phyloP scores from a whole-genome alignment of 1,140 invertebrate genomes.

The Macrobrachium nipponense region DNA sequence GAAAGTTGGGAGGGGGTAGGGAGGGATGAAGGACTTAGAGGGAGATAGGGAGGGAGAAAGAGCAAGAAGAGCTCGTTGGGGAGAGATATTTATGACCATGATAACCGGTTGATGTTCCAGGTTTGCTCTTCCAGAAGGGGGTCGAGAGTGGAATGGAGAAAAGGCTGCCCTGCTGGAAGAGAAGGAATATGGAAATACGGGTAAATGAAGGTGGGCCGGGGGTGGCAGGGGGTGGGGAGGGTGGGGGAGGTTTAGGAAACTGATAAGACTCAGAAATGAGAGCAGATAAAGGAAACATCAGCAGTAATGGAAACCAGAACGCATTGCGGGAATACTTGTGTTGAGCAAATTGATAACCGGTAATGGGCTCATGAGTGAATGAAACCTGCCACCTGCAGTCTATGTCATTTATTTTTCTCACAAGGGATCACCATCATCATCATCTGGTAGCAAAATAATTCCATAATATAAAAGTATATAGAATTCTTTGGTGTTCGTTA shows the following conservation, averaged over 20 bases:
- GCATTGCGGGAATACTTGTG: not conserved
- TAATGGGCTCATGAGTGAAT: not conserved
- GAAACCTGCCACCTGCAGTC: not conserved
- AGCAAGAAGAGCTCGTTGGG: too few species aligned
- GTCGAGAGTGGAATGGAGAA: conserved; percentile 12
- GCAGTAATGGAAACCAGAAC: not conserved
- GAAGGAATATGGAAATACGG: not conserved
- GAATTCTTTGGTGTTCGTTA: not conserved
- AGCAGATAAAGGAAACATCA: not conserved
- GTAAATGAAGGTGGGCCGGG: not conserved
- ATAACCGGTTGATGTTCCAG: conserved; percentile 9
- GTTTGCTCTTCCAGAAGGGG: not conserved
- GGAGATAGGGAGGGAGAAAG: too few species aligned
- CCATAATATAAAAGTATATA: too few species aligned
- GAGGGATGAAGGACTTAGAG: too few species aligned
- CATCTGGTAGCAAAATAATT: too few species aligned
- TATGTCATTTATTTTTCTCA: not conserved
- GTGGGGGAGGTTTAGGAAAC: too few species aligned
- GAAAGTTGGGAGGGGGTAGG: not conserved
- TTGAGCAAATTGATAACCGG: not conserved
- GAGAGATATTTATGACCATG: conserved; percentile 32
- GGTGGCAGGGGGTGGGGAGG: too few species aligned
- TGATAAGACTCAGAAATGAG: not conserved
- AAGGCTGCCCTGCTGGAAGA: not conserved
- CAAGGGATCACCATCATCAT: not conserved